Conservation (phyloP, 2,113 vertebrate genomes). For the Copsychus sechellarum region DNA sequence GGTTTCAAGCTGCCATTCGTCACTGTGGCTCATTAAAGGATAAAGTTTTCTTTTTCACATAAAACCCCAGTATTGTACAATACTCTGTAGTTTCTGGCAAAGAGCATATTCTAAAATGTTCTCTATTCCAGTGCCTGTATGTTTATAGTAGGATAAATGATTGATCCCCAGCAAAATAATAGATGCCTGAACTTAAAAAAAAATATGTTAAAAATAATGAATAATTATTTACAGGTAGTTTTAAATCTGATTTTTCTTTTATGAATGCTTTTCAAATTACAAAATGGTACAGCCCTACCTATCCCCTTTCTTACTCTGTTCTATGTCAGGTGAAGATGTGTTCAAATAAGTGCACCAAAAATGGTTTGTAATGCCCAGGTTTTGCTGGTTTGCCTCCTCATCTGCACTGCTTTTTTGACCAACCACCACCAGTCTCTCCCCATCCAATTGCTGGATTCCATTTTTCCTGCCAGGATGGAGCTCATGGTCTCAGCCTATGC, state of each 20-base stretch:
- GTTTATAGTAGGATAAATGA: neutral
- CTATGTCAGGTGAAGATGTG: neutral
- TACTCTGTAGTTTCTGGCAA: neutral
- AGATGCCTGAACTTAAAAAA: neutral
- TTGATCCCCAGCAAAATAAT: neutral
- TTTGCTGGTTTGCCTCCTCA: neutral
- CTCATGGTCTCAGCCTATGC: fast-evolving
- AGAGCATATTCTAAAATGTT: neutral
- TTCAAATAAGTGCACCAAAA: neutral
- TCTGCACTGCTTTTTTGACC: neutral
- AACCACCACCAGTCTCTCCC: neutral
- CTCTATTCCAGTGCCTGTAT: neutral
- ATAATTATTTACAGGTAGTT: neutral
- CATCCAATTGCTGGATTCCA: fast-evolving
- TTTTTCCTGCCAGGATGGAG: neutral
- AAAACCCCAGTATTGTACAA: neutral
- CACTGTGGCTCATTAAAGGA: neutral
- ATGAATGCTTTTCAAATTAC: neutral
- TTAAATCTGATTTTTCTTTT: neutral
- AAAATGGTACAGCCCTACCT: neutral
- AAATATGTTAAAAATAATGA: neutral
- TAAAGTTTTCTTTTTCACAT: conserved; percentile 14
- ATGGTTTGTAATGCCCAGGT: neutral
- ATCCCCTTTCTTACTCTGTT: neutral
- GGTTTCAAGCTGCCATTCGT: neutral